Evolutionary conservation across 2,113 vertebrate species (phyloP).

Genomic region (Apteryx owenii): DNA sequence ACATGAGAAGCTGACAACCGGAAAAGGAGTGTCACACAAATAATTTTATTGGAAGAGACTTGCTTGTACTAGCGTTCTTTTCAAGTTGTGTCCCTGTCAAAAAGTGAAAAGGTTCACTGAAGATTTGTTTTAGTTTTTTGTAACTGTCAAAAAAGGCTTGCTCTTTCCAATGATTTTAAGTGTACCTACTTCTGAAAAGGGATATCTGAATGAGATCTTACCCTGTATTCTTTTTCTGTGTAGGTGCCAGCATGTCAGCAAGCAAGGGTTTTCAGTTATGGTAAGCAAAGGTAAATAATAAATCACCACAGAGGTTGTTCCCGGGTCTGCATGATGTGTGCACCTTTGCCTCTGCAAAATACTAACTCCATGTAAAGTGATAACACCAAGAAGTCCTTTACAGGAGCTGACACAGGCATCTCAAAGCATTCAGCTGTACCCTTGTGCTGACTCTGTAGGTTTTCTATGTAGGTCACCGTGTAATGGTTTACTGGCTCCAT

Average conservation of each 20-base stretch:
- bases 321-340: neutral
- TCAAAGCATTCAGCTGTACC: neutral
- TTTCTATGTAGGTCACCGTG: slow-evolving; percentile 26
- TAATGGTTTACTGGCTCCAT: neutral
- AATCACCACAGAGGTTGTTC: neutral
- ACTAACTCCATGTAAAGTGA: slow-evolving; percentile 13
- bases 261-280: neutral
- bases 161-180: neutral
- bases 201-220: slow-evolving; percentile 1
- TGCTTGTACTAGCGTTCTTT: neutral
- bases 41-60: slow-evolving; percentile 4
- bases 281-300: neutral
- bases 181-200: neutral
- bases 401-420: neutral
- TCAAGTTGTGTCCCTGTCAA: neutral
- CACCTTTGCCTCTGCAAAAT: neutral
- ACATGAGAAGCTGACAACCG: slow-evolving; percentile 56
- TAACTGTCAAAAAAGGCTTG: neutral
- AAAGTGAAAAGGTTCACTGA: neutral
- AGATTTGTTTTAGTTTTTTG: slow-evolving; percentile 5
- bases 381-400: neutral
- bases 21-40: slow-evolving; percentile 63
- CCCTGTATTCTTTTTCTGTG: neutral
- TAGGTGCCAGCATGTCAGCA: neutral
- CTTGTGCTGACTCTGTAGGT: neutral